These are phyloP conservation scores for Rhinolophus sinicus DNA, from an alignment of 2,113 vertebrate species.

Conservation along the genomic window DNA sequence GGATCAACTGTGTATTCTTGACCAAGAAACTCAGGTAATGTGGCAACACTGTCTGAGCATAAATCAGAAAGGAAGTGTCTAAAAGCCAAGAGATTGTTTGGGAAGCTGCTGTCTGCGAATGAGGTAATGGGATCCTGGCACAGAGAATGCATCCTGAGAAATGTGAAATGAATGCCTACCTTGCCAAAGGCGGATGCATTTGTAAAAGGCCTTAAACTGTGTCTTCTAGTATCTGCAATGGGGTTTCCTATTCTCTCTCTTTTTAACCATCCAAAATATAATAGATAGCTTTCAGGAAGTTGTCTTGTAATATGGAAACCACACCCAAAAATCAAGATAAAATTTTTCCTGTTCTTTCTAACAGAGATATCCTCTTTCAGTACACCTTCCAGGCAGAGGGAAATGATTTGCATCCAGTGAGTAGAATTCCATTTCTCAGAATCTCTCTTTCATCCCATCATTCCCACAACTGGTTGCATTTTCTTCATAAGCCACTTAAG, in stretches of 20 bases:
- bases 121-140: background rate
- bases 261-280: background rate
- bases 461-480: background rate
- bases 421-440: background rate
- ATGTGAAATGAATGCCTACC: background rate
- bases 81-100: background rate
- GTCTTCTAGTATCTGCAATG: background rate
- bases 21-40: background rate
- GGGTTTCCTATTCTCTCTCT: background rate
- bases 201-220: background rate
- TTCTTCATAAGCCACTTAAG: background rate
- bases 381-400: background rate
- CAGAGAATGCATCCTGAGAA: rapidly evolving
- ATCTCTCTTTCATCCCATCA: background rate
- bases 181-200: background rate
- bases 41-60: background rate
- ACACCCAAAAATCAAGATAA: background rate
- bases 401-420: background rate
- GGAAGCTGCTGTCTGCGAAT: background rate
- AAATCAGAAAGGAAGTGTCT: background rate
- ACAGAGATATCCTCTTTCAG: background rate
- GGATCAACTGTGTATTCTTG: background rate
- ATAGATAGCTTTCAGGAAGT: background rate
- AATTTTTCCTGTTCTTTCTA: background rate
- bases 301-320: background rate